Percentiles rank a stretch among this genome's conserved stretches.
Evolutionary conservation across 2,797 vertebrate genomes (phyloP).

Genomic region (Thamnophis elegans): DNA sequence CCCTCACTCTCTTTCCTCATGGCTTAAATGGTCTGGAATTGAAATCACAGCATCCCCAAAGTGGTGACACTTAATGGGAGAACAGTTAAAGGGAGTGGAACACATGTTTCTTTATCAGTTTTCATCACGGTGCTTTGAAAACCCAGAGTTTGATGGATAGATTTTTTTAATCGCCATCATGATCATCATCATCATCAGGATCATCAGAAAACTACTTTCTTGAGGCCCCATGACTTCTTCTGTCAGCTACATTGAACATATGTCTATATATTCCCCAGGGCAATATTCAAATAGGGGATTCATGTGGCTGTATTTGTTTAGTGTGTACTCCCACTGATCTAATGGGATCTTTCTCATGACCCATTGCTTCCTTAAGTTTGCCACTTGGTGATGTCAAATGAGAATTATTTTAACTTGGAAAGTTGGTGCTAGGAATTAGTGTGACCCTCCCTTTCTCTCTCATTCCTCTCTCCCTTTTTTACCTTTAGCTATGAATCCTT

Average conservation of each 20-base stretch:
- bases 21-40: conserved; percentile 49
- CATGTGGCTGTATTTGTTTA: conserved; percentile 77
- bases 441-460: conserved; percentile 36
- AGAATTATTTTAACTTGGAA: conserved; percentile 66
- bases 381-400: conserved; percentile 72
- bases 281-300: conserved; percentile 71
- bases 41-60: conserved; percentile 50
- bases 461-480: conserved; percentile 44
- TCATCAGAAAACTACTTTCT: conserved; percentile 54
- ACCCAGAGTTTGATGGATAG: conserved; percentile 69
- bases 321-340: conserved; percentile 74
- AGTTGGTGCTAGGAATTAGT: conserved; percentile 64
- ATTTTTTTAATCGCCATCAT: conserved; percentile 46
- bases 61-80: conserved; percentile 61
- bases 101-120: conserved; percentile 63
- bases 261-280: conserved; percentile 73
- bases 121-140: conserved; percentile 68
- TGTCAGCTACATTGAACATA: conserved; percentile 70
- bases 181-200: background rate
- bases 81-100: conserved; percentile 63
- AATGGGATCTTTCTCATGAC: conserved; percentile 79
- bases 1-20: background rate
- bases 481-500: conserved; percentile 63
- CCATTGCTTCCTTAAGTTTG: conserved; percentile 75
- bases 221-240: conserved; percentile 57